Base-by-base conservation (phyloP, 2,113 vertebrate genomes). In the Naja naja region DNA sequence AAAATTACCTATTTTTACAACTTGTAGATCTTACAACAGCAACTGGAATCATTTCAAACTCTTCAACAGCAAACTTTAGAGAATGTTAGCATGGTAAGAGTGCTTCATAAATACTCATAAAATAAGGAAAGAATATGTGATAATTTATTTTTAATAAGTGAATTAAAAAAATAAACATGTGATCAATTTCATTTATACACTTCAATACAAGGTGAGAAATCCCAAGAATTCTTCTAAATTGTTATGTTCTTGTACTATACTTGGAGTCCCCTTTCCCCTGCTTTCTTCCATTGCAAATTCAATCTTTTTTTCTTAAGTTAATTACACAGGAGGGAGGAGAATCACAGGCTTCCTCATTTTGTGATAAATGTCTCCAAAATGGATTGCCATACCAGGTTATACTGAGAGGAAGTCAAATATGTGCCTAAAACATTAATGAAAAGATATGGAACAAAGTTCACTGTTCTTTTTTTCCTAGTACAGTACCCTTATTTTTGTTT, bases 41-140 rank as follows among this genome's bases (percentile, higher is more conserved):
- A 97, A 5, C 27, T 97, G 94, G 95, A 97, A 93, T 97, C 94
- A 12, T 97, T 97, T 93, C 95, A 96, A 92, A 94, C 95, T 90
- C 96, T 98, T 88, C 91, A 86, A 90, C 97, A 96, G 92, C 96
- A 98, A 94, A 97, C 95, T 58, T 89, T 97, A 85, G 95, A 96
- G 93, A 96, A 96, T 89, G 97, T 96, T 54, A 97, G 91, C 89
- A 94, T 64, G 94, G 97, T 97, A 97, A 96, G 94, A 74, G 16
- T 2, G 92, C n/a, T 64, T 34, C 27, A 39, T 74, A 30, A 60
- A 92, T 43, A 81, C 86, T 87, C 54, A 49, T 87, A 30, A 91
- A 87, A 91, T 16, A 88, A 89, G 12, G 30, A 18, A 20, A n/a
- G 4, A 88, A 9, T 9, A 43, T 34, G 49, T 54, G n/a, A 54